A percentile compares a stretch with the other conserved stretches of the same genome.
phyloP scores from a whole-genome alignment of 2,888 invertebrate species.

The Cryptus armator region DNA sequence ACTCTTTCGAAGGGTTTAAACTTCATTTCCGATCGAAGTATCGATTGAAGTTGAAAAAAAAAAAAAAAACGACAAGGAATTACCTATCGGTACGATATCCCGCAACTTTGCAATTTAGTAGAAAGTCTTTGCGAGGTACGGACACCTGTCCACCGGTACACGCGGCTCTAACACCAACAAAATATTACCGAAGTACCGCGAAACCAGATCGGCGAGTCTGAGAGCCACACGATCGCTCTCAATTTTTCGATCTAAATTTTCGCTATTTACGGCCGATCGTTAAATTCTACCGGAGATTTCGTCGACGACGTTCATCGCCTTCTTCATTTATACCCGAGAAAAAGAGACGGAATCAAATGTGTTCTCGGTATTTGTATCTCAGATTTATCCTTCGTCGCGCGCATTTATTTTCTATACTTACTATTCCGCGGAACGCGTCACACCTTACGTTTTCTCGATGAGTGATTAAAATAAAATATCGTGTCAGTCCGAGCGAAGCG shows the following conservation, averaged over 20 bases:
- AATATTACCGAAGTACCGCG: conserved; percentile 41
- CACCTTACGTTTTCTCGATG: conserved; percentile 25
- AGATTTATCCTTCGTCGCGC: conserved; percentile 5
- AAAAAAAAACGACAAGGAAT: conserved; percentile 8
- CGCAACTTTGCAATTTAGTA: conserved; percentile 46
- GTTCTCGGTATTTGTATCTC: conserved; percentile 43
- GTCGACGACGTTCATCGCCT: conserved; percentile 34
- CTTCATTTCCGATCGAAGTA: neutral
- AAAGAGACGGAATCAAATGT: conserved; percentile 19
- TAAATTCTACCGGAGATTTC: conserved; percentile 47
- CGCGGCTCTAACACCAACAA: conserved; percentile 13
- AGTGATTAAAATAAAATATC: conserved; percentile 41
- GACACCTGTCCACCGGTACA: conserved; percentile 17
- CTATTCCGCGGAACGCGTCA: neutral
- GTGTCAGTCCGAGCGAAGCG: neutral
- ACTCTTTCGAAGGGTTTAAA: neutral
- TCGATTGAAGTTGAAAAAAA: neutral
- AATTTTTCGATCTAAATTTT: conserved; percentile 68
- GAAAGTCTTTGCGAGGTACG: conserved; percentile 47
- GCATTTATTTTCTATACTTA: conserved; percentile 32
- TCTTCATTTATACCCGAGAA: conserved; percentile 41
- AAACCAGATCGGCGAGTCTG: conserved; percentile 11
- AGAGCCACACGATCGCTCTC: conserved; percentile 44
- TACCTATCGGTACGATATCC: conserved; percentile 11
- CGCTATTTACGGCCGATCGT: conserved; percentile 64